phyloP scores from a whole-genome alignment of 2,888 invertebrate genomes.

The Melinaea marsaeus region DNA sequence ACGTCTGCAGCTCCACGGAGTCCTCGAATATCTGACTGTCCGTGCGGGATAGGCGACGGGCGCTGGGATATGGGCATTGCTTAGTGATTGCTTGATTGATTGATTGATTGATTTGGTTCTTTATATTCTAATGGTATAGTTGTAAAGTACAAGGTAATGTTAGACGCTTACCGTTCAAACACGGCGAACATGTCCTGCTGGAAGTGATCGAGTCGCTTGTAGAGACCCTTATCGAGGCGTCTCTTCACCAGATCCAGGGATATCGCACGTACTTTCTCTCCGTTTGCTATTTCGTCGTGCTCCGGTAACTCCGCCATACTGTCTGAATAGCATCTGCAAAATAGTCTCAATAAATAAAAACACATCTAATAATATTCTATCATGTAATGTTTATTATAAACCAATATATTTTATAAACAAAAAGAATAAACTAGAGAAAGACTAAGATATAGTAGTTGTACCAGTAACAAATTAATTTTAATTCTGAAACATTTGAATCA shows the following conservation, averaged over 20 bases:
- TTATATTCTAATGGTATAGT: not conserved
- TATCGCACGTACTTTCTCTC: constrained; percentile 85
- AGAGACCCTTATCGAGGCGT: constrained; percentile 93
- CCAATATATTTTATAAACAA: no score
- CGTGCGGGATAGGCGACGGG: constrained; percentile 90
- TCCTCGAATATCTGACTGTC: constrained; percentile 98
- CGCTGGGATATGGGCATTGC: constrained; percentile 64
- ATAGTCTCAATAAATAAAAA: constrained; percentile 2
- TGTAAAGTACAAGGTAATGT: not conserved
- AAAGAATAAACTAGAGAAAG: no score
- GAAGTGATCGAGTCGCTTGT: constrained; percentile 94
- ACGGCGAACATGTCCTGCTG: constrained; percentile 98
- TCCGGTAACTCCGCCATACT: constrained; percentile 96
- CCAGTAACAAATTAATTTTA: no score
- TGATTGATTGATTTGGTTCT: no score
- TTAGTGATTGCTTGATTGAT: not conserved
- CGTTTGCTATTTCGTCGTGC: constrained; percentile 81
- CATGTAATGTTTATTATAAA: no score
- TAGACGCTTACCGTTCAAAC: constrained; percentile 80
- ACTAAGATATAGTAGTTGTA: no score
- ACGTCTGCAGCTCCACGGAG: constrained; percentile 93
- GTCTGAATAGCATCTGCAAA: constrained; percentile 91
- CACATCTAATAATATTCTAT: not conserved
- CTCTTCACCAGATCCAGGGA: constrained; percentile 96
- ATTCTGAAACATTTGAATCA: no score